Evolutionary conservation across 2,888 invertebrate species (phyloP).

Genomic region (Sympetrum striolatum): DNA sequence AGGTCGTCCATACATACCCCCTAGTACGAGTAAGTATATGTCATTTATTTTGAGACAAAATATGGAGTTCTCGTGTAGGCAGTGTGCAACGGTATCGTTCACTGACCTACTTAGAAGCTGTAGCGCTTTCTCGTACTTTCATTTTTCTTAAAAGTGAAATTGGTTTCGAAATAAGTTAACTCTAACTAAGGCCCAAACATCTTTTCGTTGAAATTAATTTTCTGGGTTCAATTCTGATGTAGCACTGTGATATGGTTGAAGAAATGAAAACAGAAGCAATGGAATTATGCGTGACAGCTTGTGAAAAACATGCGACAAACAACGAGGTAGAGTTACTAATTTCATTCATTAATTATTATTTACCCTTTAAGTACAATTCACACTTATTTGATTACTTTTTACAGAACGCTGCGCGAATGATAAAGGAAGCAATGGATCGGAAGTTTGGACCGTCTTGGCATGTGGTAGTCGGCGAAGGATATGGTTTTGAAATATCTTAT

Average conservation of each 20-base stretch:
- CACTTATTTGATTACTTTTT: constrained; percentile 51
- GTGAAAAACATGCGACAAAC: constrained; percentile 87
- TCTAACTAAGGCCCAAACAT: too few relatives aligned
- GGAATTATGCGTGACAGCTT: constrained; percentile 90
- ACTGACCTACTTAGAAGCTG: constrained; percentile 47
- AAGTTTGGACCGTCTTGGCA: constrained; percentile 95
- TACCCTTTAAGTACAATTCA: neutral
- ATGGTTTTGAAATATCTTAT: constrained; percentile 91
- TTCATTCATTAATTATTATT: neutral
- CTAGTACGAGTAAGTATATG: constrained; percentile 73
- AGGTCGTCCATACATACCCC: constrained; percentile 81
- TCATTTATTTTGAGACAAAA: neutral
- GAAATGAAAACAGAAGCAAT: constrained; percentile 90
- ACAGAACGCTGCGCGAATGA: constrained; percentile 88
- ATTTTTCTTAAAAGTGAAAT: neutral
- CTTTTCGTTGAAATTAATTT: neutral
- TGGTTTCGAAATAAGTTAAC: too few relatives aligned
- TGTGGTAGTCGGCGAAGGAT: constrained; percentile 95
- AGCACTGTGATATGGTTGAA: constrained; percentile 93
- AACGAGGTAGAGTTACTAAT: constrained; percentile 69
- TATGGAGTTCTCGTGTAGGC: neutral
- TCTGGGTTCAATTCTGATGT: constrained; percentile 53
- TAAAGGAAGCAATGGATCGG: constrained; percentile 95
- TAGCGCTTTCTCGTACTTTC: neutral
- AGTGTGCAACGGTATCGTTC: constrained; percentile 2